Percentiles rank a stretch among this genome's conserved stretches.
Evolutionary conservation across 2,797 vertebrate species (phyloP).

Genomic region (Echeneis naucrates): DNA sequence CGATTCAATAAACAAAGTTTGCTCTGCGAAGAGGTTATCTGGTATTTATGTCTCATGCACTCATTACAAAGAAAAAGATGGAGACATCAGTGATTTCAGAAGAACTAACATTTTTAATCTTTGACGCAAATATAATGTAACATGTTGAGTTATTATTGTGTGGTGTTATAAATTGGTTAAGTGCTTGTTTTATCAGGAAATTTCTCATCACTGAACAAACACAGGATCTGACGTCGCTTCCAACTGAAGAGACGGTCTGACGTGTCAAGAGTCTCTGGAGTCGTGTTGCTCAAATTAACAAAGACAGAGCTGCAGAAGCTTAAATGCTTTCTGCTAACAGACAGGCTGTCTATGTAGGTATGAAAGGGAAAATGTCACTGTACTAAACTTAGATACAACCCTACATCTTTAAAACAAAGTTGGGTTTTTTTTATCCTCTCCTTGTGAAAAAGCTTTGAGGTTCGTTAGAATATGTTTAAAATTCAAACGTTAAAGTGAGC

Average conservation of each 20-base stretch:
- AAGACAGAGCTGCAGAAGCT: neutral
- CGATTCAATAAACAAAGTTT: too few relatives aligned
- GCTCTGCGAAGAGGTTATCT: too few relatives aligned
- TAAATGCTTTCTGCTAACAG: neutral
- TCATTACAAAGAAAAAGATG: too few relatives aligned
- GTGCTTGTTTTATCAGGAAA: neutral
- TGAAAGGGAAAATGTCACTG: neutral
- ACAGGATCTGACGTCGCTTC: neutral
- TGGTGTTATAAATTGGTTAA: neutral
- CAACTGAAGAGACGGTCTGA: neutral
- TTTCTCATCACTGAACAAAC: neutral
- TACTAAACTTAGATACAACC: neutral
- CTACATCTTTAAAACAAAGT: neutral
- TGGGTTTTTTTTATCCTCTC: constrained; percentile 16
- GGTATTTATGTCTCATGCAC: too few relatives aligned
- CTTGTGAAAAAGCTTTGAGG: constrained; percentile 45
- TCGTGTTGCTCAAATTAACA: neutral
- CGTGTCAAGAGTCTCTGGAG: neutral
- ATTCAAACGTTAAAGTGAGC: constrained; percentile 13
- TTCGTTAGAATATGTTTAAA: constrained; percentile 45
- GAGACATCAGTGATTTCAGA: too few relatives aligned
- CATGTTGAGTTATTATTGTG: neutral
- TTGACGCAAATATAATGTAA: neutral
- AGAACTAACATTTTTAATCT: too few relatives aligned
- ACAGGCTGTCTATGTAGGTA: neutral